Percentiles rank a stretch among this genome's conserved stretches.
These are phyloP conservation scores for Rousettus madagascariensis DNA, from an alignment of 2,797 vertebrate genomes.

Conservation along the genomic window DNA sequence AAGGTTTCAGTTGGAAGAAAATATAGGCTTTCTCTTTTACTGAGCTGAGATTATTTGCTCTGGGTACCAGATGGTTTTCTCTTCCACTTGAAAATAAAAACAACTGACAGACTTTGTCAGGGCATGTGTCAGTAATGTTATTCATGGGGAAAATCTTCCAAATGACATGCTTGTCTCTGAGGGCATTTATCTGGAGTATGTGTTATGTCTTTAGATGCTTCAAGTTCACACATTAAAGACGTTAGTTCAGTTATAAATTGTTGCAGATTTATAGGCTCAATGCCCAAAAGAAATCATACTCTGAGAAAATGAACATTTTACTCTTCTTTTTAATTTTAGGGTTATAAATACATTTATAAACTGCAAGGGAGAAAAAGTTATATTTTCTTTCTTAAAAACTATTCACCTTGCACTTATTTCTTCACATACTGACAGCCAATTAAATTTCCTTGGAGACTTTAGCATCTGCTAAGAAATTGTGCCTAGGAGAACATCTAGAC, in stretches of 20 bases:
- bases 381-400: conserved; percentile 13
- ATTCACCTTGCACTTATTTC: background rate
- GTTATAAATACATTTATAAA: background rate
- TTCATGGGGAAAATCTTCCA: conserved; percentile 59
- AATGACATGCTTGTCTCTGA: conserved; percentile 50
- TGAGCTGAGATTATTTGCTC: background rate
- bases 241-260: conserved; percentile 39
- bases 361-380: background rate
- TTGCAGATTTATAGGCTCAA: background rate
- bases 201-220: conserved; percentile 43
- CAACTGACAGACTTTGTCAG: conserved; percentile 61
- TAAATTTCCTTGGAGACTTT: background rate
- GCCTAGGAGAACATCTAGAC: background rate
- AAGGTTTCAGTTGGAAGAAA: background rate
- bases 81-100: conserved; percentile 51
- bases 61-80: conserved; percentile 52
- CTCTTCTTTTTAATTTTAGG: background rate
- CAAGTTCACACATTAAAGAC: conserved; percentile 60
- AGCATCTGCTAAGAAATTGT: background rate
- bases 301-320: background rate
- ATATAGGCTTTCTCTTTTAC: background rate
- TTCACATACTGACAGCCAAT: background rate
- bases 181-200: conserved; percentile 28
- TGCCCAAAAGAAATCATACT: background rate
- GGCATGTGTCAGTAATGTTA: conserved; percentile 48